A percentile compares a stretch with the other conserved stretches of the same genome.
These are phyloP conservation scores for Taeniopygia guttata DNA, from an alignment of 2,797 vertebrate species.

Conservation along the genomic window DNA sequence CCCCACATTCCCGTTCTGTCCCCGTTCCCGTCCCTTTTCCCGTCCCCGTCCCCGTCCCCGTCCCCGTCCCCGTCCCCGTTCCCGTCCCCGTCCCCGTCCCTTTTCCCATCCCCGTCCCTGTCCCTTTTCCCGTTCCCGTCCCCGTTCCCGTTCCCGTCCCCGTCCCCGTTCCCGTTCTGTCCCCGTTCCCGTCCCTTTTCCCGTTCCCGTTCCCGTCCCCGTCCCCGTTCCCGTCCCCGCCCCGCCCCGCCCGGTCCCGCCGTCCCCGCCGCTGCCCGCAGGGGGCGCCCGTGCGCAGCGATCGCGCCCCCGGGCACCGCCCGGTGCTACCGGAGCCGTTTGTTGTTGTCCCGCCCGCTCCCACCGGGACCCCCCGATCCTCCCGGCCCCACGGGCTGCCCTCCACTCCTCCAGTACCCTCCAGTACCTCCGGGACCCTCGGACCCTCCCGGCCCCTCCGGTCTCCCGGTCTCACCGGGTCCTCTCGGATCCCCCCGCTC, in stretches of 20 bases:
- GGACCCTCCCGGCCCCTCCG: too few relatives aligned
- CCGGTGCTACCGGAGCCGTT: neutral
- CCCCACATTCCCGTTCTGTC: neutral
- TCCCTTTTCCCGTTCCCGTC: neutral
- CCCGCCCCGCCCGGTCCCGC: neutral
- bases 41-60: too few relatives aligned
- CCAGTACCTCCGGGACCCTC: rapidly evolving
- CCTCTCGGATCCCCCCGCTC: rapidly evolving
- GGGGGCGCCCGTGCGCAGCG: neutral
- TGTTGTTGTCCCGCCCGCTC: neutral
- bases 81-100: neutral
- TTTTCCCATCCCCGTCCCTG: too few relatives aligned
- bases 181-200: neutral
- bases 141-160: too few relatives aligned
- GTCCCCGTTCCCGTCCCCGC: too few relatives aligned
- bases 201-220: too few relatives aligned
- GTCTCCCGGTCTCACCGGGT: rapidly evolving
- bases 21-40: too few relatives aligned
- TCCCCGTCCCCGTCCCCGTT: too few relatives aligned
- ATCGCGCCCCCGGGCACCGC: neutral
- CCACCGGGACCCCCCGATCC: neutral
- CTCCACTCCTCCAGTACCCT: rapidly evolving
- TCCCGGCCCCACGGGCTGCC: neutral
- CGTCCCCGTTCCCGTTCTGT: too few relatives aligned
- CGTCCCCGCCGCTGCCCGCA: neutral